Percentiles rank a stretch among this genome's conserved stretches.
Conservation (phyloP, 1,140 invertebrate genomes). For the Drosophila santomea region DNA sequence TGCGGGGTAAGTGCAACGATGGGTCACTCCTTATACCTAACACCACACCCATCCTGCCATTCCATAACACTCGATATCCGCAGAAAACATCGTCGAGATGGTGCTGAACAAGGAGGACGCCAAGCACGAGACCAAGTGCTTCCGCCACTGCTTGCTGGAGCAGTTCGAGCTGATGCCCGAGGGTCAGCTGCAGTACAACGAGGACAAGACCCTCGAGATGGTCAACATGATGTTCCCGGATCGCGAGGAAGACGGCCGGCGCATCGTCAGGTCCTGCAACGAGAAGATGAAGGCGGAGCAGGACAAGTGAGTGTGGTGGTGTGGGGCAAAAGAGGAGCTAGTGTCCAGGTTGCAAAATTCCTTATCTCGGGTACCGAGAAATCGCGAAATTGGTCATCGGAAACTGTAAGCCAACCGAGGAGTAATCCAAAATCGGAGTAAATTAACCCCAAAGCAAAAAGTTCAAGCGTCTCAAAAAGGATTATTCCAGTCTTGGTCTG, state of each 20-base stretch:
- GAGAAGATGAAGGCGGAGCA: slow-evolving; percentile 16
- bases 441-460: no score
- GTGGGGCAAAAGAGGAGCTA: not conserved
- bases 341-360: no score
- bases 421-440: no score
- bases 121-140: slow-evolving; percentile 62
- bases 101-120: slow-evolving; percentile 60
- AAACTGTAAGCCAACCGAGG: no score
- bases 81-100: slow-evolving; percentile 60
- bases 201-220: slow-evolving; percentile 54
- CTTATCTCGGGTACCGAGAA: no score
- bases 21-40: no score
- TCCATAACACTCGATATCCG: not conserved
- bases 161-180: slow-evolving; percentile 68
- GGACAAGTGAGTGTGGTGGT: slow-evolving; percentile 62
- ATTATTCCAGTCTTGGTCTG: no score
- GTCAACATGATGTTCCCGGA: slow-evolving; percentile 68
- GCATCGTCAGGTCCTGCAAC: slow-evolving; percentile 52
- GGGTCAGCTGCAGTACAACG: slow-evolving; percentile 32
- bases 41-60: no score
- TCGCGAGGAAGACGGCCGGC: slow-evolving; percentile 32
- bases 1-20: slow-evolving; percentile 35
- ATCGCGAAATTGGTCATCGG: no score
- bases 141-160: slow-evolving; percentile 65
- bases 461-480: no score